phyloP scores from a whole-genome alignment of 2,113 vertebrate species.

The Murina feae region DNA sequence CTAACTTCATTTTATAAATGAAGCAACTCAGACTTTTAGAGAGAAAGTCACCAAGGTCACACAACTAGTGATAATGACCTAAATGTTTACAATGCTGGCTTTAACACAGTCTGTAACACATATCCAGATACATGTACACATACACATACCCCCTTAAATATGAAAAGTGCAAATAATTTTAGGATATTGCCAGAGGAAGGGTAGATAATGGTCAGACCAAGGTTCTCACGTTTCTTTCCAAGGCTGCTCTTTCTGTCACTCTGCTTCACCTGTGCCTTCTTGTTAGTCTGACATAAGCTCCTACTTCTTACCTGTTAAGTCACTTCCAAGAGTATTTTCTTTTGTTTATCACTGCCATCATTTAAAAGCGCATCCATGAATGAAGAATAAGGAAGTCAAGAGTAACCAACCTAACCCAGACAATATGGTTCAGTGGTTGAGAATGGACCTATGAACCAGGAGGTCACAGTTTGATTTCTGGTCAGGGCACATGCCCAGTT shows the following conservation, averaged over 20 bases:
- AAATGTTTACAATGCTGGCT: not conserved
- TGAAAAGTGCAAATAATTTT: not conserved
- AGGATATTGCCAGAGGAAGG: not conserved
- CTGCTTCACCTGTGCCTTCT: not conserved
- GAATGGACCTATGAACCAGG: too few species aligned
- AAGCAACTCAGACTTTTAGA: not conserved
- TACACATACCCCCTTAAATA: not conserved
- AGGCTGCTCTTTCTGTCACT: not conserved
- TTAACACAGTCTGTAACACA: not conserved
- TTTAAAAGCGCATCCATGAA: not conserved
- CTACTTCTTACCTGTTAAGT: not conserved
- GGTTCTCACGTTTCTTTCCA: not conserved
- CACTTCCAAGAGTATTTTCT: slow-evolving; percentile 20
- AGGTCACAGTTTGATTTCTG: too few species aligned
- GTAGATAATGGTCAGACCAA: not conserved
- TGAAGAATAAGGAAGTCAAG: not conserved
- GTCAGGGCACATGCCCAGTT: too few species aligned
- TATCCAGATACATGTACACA: not conserved
- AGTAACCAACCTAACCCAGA: not conserved
- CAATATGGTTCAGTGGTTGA: too few species aligned
- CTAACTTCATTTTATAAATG: not conserved
- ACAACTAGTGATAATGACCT: not conserved
- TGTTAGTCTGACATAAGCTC: not conserved
- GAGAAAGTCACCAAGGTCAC: not conserved
- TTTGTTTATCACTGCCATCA: not conserved